These are phyloP conservation scores for Danaus plexippus DNA, from an alignment of 1,140 invertebrate species.

Conservation along the genomic window DNA sequence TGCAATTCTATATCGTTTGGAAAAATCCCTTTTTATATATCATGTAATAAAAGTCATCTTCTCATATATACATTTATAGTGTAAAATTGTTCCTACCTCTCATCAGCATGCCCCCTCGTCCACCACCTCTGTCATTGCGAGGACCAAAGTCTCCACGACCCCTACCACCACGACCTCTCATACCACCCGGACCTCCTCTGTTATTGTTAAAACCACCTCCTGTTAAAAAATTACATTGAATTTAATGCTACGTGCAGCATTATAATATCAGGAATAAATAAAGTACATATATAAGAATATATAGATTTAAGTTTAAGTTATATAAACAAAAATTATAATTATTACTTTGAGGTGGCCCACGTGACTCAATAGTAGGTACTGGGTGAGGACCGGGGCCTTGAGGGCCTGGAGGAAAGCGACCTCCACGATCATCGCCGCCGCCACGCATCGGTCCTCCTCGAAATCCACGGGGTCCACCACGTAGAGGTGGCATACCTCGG, in stretches of 20 bases:
- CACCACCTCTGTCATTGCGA: slow-evolving; percentile 46
- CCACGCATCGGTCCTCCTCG: slow-evolving; percentile 55
- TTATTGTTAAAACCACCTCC: slow-evolving; percentile 53
- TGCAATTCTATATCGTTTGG: too few relatives aligned
- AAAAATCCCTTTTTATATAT: too few relatives aligned
- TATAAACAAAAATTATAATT: slow-evolving; percentile 10
- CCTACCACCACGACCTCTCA: slow-evolving; percentile 54
- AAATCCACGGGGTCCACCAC: slow-evolving; percentile 51
- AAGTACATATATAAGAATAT: too few relatives aligned
- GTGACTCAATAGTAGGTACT: slow-evolving; percentile 65
- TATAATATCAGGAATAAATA: too few relatives aligned
- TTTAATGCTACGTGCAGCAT: background rate
- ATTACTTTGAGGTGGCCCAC: slow-evolving; percentile 53
- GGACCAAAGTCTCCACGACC: slow-evolving; percentile 56
- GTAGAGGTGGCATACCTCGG: slow-evolving; percentile 37
- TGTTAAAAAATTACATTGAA: slow-evolving; percentile 9
- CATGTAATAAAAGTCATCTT: too few relatives aligned
- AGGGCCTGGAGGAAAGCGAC: slow-evolving; percentile 54
- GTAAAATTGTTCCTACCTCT: slow-evolving; percentile 36
- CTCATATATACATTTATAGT: too few relatives aligned
- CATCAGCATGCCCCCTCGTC: slow-evolving; percentile 54
- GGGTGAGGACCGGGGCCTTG: slow-evolving; percentile 67
- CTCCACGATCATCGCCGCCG: slow-evolving; percentile 50
- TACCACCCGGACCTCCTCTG: slow-evolving; percentile 52
- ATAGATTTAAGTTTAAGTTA: too few relatives aligned